Evolutionary conservation across 2,113 vertebrate species (phyloP), one percentile per base, ranked within the genome.

Genomic region (Geococcyx californianus): DNA sequence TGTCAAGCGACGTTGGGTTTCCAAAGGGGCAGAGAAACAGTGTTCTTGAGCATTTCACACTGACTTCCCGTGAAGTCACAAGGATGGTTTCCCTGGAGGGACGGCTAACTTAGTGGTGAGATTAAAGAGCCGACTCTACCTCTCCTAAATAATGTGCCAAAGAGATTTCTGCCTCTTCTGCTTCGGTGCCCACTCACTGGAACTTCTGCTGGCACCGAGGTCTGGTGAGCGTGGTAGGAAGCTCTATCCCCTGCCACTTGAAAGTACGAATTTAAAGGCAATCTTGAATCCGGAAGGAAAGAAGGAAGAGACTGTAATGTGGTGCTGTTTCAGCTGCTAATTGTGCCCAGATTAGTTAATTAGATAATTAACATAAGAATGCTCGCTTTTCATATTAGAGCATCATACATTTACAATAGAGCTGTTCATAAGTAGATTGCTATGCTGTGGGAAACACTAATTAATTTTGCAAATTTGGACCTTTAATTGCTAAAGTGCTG

Each of bases 401-500:
- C 40, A 97, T 93, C 90, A 84, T 94, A 89, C 94, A 93, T 97
- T 97, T 95, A 97, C 96, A 97, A 95, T 87, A 94, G 93, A 93
- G 87, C 79, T 96, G 72, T 95, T 98, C 93, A 94, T 94, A 96
- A 96, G 84, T 64, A 97, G 86, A 89, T 90, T 84, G 75, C 74
- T 93, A 93, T 96, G 88, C 91, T 91, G 91, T 96, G 90, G 92
- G 84, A 97, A 97, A 94, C 96, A 94, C 88, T 97, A 97, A 97
- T 97, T 97, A 97, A 96, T 95, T 97, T 98, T 95, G 92, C 77
- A 97, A 97, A 97, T 96, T 93, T 90, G 94, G 96, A 38, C 91
- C 95, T 96, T 96, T 91, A 91, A 84, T 97, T 97, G 75, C 87
- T 97, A 92, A 96, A 95, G 81, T 94, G 78, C 83, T 93, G 59